Evolutionary conservation across 2,888 invertebrate genomes (phyloP), one percentile per base, ranked within the genome.

Genomic region (Scelioninae gen. 2): DNA sequence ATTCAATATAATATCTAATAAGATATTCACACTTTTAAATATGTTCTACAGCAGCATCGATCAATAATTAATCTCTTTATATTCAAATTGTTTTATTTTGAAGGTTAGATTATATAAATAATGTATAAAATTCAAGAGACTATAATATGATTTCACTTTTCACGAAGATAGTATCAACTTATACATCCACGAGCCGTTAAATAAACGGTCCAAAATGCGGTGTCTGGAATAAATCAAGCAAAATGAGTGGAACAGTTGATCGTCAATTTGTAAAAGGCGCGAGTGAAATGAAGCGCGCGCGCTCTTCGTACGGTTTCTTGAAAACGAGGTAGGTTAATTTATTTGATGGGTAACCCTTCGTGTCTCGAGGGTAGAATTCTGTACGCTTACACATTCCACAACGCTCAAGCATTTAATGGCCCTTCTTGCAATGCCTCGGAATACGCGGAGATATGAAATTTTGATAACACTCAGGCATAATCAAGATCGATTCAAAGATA

Each of bases 401-500:
- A 58, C 46, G 43, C 45, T 72, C 57, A 57, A 52, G 60, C 60
- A 60, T 74, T 74, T 71, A 74, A 74, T 74, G 68, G 64, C 55
- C 63, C 67, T 53, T 63, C 25, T 37, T 55, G 57, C 55, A 46
- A 18, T 50, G 67, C 61, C 60, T 71, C 60, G 57, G 64, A 53
- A 50, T 70, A 70, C 58, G 70, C 48, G 46, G 35, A 74, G 76
- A 76, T 73, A 73, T 70, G 67, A 76, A 71, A 73, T 69, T 65
- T 71, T 58, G 76, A 74, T 76, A 76, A 69, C 71, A n/a, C 64
- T 57, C 13, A 22, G 57, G 64, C 60, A 72, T 72, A 71, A 76
- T 76, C 76, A 74, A 74, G 76, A 65, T 72, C 64, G 72, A 72
- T 72, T 60, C 61, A 25, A 52, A 25, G 76, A 74, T 74, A 74